Percentiles rank a stretch among this genome's conserved stretches.
phyloP scores from a whole-genome alignment of 2,797 vertebrate genomes.

The Coccyzus lansbergi region DNA sequence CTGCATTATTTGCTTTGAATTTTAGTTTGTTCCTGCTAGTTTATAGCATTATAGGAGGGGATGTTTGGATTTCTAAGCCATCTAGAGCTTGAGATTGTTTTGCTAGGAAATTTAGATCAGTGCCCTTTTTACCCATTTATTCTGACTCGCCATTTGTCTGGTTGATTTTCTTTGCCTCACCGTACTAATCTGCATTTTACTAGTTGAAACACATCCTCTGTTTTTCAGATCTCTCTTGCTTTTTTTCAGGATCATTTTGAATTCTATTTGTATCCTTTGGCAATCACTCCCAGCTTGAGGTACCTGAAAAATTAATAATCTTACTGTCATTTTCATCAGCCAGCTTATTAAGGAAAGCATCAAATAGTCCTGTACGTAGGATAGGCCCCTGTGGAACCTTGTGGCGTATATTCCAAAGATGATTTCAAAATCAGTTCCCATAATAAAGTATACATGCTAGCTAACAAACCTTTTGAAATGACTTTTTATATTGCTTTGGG shows the following conservation, averaged over 20 bases:
- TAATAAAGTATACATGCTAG: not conserved
- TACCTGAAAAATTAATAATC: slow-evolving; percentile 28
- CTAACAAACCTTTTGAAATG: not conserved
- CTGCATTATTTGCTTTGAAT: not conserved
- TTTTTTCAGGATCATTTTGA: not conserved
- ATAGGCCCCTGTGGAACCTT: not conserved
- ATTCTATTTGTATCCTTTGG: not conserved
- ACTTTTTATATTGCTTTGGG: slow-evolving; percentile 21
- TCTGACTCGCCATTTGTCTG: not conserved
- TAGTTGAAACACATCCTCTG: not conserved
- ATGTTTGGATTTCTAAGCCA: not conserved
- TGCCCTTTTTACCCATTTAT: not conserved
- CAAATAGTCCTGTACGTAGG: not conserved
- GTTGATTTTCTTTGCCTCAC: not conserved
- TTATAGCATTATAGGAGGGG: not conserved
- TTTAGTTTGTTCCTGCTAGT: not conserved
- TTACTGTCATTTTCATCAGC: not conserved
- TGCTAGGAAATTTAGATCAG: not conserved
- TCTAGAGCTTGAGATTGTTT: not conserved
- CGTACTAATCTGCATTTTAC: not conserved
- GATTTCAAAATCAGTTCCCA: slow-evolving; percentile 1
- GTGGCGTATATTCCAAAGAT: not conserved
- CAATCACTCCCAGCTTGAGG: not conserved
- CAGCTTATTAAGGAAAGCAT: not conserved
- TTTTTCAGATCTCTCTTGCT: not conserved